These are phyloP conservation scores for Phaenicophaeus curvirostris DNA, from an alignment of 2,797 vertebrate species.

Conservation along the genomic window DNA sequence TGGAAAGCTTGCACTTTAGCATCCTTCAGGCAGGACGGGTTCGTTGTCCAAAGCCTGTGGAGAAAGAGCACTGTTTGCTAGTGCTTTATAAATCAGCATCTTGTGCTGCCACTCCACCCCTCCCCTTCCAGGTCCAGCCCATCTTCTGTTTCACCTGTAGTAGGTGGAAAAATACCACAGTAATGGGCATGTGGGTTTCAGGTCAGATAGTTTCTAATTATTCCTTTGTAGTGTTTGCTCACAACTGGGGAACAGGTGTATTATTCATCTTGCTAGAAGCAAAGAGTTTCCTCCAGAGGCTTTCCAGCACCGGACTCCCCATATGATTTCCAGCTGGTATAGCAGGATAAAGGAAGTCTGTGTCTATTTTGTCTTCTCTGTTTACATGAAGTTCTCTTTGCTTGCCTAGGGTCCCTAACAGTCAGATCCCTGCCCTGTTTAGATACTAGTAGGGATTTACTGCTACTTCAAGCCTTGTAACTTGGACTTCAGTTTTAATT, in stretches of 20 bases:
- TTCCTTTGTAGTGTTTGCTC: conserved; percentile 65
- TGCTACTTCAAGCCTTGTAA: neutral
- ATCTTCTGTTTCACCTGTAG: conserved; percentile 61
- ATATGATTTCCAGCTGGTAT: neutral
- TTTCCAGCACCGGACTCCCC: neutral
- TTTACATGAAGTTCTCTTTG: neutral
- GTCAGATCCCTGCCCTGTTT: neutral
- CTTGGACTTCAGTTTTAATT: neutral
- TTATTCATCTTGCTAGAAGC: conserved; percentile 59
- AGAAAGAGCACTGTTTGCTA: neutral
- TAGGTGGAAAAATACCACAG: conserved; percentile 76
- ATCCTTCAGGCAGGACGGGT: conserved; percentile 64
- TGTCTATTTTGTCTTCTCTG: neutral
- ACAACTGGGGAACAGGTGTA: conserved; percentile 18
- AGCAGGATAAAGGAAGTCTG: neutral
- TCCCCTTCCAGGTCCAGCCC: conserved; percentile 65
- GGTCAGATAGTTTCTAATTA: conserved; percentile 75
- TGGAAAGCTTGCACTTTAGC: conserved; percentile 54
- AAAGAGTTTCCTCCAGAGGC: conserved; percentile 35
- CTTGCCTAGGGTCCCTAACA: neutral
- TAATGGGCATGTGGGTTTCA: conserved; percentile 71
- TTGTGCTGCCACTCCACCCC: conserved; percentile 67
- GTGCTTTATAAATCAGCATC: conserved; percentile 72
- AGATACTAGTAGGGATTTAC: neutral
- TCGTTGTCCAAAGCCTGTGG: conserved; percentile 53